Conservation (phyloP, 2,888 invertebrate species). For the Eristalis pertinax region DNA sequence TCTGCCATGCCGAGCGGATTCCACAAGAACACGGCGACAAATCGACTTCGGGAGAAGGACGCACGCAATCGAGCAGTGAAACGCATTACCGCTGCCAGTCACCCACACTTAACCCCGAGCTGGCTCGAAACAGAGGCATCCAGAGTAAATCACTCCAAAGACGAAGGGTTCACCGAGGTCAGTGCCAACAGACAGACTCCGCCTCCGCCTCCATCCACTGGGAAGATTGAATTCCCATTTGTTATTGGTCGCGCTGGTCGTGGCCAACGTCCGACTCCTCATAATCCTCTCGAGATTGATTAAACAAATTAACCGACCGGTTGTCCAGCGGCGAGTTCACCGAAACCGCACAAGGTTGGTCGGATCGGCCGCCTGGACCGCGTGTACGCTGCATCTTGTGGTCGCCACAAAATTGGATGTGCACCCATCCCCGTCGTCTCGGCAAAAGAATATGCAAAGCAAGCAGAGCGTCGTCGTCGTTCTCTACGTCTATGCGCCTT, state of each 20-base stretch:
- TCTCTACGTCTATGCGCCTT: constrained; percentile 62
- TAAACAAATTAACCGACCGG: constrained; percentile 1
- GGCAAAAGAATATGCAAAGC: constrained; percentile 53
- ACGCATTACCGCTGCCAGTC: background rate
- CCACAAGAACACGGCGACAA: background rate
- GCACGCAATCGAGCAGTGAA: background rate
- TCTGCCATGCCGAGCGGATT: background rate
- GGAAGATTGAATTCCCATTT: background rate
- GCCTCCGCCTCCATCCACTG: background rate
- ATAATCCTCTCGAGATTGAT: background rate
- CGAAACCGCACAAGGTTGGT: background rate
- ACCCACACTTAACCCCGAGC: background rate
- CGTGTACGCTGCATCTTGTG: background rate
- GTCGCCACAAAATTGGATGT: background rate
- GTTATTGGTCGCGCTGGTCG: background rate
- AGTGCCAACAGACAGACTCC: background rate
- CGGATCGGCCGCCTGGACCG: background rate
- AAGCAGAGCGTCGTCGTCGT: constrained; percentile 27
- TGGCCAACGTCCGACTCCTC: background rate
- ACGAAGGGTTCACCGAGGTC: background rate
- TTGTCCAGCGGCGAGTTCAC: background rate
- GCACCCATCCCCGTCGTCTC: background rate
- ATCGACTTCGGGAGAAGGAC: background rate
- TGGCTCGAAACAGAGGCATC: no score
- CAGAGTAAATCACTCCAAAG: background rate